Evolutionary conservation across 2,797 vertebrate species (phyloP).

Genomic region (Sebastes reedi): DNA sequence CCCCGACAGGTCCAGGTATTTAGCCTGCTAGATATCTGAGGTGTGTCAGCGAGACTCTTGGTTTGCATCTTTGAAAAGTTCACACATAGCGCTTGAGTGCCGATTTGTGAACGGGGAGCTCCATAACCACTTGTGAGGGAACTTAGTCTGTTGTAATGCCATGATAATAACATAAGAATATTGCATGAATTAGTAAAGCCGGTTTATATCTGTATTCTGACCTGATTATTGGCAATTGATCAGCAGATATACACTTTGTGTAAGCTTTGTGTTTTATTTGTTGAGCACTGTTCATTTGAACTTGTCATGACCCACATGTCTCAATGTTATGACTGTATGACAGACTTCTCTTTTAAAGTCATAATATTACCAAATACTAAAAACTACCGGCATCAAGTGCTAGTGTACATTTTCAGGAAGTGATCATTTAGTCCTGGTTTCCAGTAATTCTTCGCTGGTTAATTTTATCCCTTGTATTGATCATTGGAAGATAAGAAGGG

Average conservation of each 20-base stretch:
- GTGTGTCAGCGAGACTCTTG: too few relatives aligned
- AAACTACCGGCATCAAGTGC: not conserved
- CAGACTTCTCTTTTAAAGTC: not conserved
- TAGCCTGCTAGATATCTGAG: too few relatives aligned
- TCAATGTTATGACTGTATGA: not conserved
- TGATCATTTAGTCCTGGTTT: not conserved
- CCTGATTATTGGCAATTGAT: not conserved
- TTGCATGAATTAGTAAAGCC: not conserved
- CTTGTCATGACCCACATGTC: not conserved
- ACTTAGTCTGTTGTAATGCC: not conserved
- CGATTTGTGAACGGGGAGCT: too few relatives aligned
- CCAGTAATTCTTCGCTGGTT: not conserved
- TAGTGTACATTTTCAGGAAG: not conserved
- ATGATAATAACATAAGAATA: not conserved
- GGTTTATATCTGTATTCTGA: not conserved
- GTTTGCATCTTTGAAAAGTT: too few relatives aligned
- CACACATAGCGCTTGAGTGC: too few relatives aligned
- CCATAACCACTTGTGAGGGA: not conserved
- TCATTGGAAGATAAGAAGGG: not conserved
- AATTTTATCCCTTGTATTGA: not conserved
- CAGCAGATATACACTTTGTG: not conserved
- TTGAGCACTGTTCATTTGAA: not conserved
- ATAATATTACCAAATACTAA: not conserved
- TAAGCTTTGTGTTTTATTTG: not conserved
- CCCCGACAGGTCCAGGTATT: too few relatives aligned